Conservation (phyloP, 1,140 invertebrate genomes). For the Latrodectus geometricus region DNA sequence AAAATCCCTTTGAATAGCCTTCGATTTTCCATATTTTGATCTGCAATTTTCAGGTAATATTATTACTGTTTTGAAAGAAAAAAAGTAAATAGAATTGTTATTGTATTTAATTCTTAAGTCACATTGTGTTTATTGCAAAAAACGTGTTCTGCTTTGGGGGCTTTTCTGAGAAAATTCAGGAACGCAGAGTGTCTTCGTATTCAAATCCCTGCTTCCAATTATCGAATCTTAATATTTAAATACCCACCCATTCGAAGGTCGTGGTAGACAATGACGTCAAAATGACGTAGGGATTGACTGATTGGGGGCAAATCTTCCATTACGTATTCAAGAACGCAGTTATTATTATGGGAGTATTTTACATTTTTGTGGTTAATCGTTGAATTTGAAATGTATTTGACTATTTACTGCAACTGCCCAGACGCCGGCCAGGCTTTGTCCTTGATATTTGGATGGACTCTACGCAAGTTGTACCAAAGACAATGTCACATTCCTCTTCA, state of each 20-base stretch:
- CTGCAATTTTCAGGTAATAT: too few species aligned
- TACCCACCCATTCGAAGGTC: neutral
- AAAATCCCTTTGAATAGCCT: too few species aligned
- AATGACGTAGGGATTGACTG: conserved; percentile 7
- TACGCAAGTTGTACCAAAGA: conserved; percentile 1
- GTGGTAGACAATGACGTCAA: conserved; percentile 7
- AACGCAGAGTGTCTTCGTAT: neutral
- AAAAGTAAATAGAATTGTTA: too few species aligned
- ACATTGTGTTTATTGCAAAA: too few species aligned
- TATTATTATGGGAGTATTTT: neutral
- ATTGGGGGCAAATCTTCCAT: conserved; percentile 2
- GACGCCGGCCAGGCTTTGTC: conserved; percentile 45
- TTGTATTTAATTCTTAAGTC: too few species aligned
- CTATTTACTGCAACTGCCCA: neutral
- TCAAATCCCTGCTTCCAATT: neutral
- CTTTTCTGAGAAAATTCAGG: neutral
- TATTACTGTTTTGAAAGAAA: too few species aligned
- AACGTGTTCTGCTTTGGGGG: too few species aligned
- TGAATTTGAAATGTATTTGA: neutral
- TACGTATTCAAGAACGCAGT: conserved; percentile 7
- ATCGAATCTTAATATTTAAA: neutral
- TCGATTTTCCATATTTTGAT: too few species aligned
- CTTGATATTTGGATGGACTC: conserved; percentile 18
- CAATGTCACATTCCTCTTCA: neutral
- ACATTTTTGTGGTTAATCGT: conserved; percentile 5